phyloP scores from a whole-genome alignment of 2,888 invertebrate genomes.

The Sesamia inferens region DNA sequence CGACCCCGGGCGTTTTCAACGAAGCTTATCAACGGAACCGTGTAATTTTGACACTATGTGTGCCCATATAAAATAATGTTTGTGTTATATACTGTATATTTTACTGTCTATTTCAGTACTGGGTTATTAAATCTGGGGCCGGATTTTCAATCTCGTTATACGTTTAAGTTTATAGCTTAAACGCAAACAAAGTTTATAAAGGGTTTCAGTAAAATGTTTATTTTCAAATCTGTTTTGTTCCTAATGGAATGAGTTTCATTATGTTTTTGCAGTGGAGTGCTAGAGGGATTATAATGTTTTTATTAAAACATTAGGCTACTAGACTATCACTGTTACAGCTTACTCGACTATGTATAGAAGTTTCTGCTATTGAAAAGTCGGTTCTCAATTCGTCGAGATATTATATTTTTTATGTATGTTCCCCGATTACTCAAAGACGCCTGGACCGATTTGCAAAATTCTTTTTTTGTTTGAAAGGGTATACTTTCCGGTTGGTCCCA shows the following conservation, averaged over 20 bases:
- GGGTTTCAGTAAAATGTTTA: constrained; percentile 26
- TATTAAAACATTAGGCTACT: not conserved
- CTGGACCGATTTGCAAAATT: no score
- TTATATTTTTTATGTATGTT: no score
- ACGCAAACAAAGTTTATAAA: constrained; percentile 10
- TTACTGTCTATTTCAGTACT: constrained; percentile 33
- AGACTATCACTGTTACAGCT: not conserved
- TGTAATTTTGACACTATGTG: constrained; percentile 59
- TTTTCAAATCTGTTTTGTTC: not conserved
- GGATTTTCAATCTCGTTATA: constrained; percentile 34
- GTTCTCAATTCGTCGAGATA: no score
- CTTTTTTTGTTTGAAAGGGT: no score
- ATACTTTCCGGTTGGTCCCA: no score
- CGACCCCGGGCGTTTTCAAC: constrained; percentile 34
- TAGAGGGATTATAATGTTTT: not conserved
- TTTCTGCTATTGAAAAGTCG: not conserved
- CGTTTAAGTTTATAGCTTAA: constrained; percentile 17
- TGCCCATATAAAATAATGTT: constrained; percentile 53
- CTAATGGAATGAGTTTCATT: not conserved
- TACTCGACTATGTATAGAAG: not conserved
- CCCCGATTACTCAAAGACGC: no score
- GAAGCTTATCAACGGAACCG: constrained; percentile 49
- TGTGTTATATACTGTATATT: constrained; percentile 40
- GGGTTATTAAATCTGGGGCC: constrained; percentile 27
- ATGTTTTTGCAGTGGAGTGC: not conserved